Evolutionary conservation across 2,888 invertebrate genomes (phyloP), one percentile per base, ranked within the genome.

Genomic region (Alloscopus bannaensis): DNA sequence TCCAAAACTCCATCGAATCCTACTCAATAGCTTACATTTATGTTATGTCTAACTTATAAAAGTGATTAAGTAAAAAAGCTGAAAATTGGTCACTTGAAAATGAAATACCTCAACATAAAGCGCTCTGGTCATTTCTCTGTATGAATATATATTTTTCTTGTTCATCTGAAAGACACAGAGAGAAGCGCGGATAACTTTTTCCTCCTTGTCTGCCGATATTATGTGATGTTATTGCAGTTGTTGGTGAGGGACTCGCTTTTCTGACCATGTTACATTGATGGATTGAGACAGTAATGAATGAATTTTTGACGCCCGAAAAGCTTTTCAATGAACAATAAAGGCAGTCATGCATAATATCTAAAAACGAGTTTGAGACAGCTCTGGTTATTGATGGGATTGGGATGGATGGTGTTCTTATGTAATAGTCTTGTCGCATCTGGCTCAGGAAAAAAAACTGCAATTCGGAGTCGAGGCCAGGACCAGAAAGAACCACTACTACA

Each of bases 271-370:
- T 55, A 69, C 57, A 60, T 69, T 77, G 77, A 77, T 77, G 69
- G 77, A 77, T 77, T 52, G 69, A 64, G 69, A 69, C 69, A 77
- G 77, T 77, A 69, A 77, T 64, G 77, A 69, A 77, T 77, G 77
- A 77, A 77, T 69, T 59, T 77, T 77, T 69, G 62, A 69, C 62
- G 55, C 77, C 77, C 64, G 64, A 69, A 64, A 77, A 69, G 77
- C 62, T 29, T 77, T 77, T 69, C 77, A 77, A 77, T 77, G 77
- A 77, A 77, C 77, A 77, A 77, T 69, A 77, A 77, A 77, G 31
- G 69, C 64, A 77, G 69, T 57, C 62, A 77, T 64, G 77, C 75
- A 75, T 75, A 69, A 57, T 66, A 69, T 69, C 77, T 55, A 47
- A 64, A n/a, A 77, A 69, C 77, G 60, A 64, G 77, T 77, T 77